phyloP scores from a whole-genome alignment of 2,888 invertebrate genomes.

The Scaeva pyrastri region DNA sequence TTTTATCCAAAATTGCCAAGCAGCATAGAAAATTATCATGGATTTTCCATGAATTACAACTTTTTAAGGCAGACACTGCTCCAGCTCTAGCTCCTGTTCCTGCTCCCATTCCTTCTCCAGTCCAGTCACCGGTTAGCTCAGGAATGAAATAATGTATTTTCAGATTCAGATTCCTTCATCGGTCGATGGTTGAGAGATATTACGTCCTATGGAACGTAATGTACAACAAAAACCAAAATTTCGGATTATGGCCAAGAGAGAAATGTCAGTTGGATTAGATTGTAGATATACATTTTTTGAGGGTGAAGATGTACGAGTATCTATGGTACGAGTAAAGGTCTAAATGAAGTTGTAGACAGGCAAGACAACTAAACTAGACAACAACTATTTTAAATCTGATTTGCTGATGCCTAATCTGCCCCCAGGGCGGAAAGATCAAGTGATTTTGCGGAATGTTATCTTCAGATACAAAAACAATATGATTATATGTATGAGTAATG shows the following conservation, averaged over 20 bases:
- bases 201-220: neutral
- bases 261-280: constrained; percentile 56
- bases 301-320: constrained; percentile 19
- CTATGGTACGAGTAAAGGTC: neutral
- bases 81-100: neutral
- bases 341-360: constrained; percentile 62
- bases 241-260: constrained; percentile 61
- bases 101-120: no score
- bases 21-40: constrained; percentile 61
- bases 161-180: constrained; percentile 29
- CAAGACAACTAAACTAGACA: constrained; percentile 23
- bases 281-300: constrained; percentile 16
- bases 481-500: neutral
- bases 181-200: constrained; percentile 33
- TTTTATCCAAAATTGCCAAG: constrained; percentile 56
- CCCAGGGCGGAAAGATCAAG: constrained; percentile 30
- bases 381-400: constrained; percentile 52
- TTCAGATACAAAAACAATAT: constrained; percentile 18
- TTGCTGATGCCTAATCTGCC: constrained; percentile 30
- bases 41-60: constrained; percentile 63
- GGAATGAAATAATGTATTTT: constrained; percentile 68
- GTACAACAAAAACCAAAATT: constrained; percentile 1
- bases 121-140: constrained; percentile 16
- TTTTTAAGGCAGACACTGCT: constrained; percentile 52
- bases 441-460: constrained; percentile 27